Evolutionary conservation across 2,888 invertebrate species (phyloP), one percentile per base, ranked within the genome.

Genomic region (Cephus sareptanus): DNA sequence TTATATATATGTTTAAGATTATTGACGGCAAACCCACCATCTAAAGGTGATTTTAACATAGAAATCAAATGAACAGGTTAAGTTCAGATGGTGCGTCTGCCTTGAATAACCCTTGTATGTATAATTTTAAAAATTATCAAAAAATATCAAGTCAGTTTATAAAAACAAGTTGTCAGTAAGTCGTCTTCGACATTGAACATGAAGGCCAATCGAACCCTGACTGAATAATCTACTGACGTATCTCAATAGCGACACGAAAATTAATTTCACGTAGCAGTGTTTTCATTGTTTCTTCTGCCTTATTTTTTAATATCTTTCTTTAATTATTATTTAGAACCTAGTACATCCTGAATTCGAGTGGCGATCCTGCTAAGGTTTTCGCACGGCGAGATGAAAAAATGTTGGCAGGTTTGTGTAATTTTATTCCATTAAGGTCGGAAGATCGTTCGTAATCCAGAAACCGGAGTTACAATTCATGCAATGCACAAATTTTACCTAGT

Each of bases 91-190:
- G 9, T 6, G 56, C 23, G 23, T 9, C 23, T 56, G 56, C 15
- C 56, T 9, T 9, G 56, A 56, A 56, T 56, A 23, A 56, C 23
- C 1, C 56, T 56, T 23, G 23, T 23, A 23, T 56, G 23, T 71
- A 71, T 11, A 2, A 33, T 71, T 74, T 23, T 35, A 35, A 34
- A 74, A 74, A 74, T 74, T 34, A 74, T 74, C 35, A 33, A 74
- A 74, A 74, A 74, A 74, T 74, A 74, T 74, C 74, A 37, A 34
- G 74, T 74, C 74, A 74, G 74, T 35, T 74, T n/a, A 74, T 34
- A 74, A 74, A 74, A 74, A 37, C 30, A 34, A 71, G 13, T 15
- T 34, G 12, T 71, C 9, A 71, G 9, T 71, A 33, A 23, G 9
- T 31, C 34, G 31, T 31, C 56, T 71, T 71, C 4, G 33, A 71